These are phyloP conservation scores for Marmota monax DNA, from an alignment of 2,113 vertebrate genomes.

Conservation along the genomic window DNA sequence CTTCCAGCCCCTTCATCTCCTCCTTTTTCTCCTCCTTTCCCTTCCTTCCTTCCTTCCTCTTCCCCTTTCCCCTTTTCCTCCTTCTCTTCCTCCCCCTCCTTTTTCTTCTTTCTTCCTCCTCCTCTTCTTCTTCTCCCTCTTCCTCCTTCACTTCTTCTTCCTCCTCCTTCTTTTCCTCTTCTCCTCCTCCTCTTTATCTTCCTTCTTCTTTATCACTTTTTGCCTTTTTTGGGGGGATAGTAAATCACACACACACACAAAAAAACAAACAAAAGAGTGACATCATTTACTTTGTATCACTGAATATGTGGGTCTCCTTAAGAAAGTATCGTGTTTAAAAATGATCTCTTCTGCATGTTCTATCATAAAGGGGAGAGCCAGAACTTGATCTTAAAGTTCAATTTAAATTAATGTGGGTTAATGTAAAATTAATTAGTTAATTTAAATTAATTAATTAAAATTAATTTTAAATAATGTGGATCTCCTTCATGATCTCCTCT, in stretches of 20 bases:
- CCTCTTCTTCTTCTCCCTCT: too few species aligned
- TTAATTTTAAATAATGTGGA: neutral
- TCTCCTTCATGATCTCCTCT: neutral
- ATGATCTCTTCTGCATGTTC: neutral
- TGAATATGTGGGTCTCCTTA: neutral
- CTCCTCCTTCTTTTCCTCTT: neutral
- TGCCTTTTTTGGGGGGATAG: neutral
- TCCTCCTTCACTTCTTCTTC: too few species aligned
- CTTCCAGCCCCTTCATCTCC: too few species aligned
- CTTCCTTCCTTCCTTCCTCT: neutral
- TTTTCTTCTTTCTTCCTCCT: too few species aligned
- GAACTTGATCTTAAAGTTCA: neutral
- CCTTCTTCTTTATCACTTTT: neutral
- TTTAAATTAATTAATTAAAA: too few species aligned
- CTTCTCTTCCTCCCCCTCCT: too few species aligned
- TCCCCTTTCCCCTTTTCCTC: too few species aligned
- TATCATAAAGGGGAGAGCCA: neutral
- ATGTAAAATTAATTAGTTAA: too few species aligned
- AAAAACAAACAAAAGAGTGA: too few species aligned
- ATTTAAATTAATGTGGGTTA: neutral
- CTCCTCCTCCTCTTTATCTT: neutral
- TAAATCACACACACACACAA: neutral
- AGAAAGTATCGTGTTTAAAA: neutral
- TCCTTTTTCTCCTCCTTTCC: too few species aligned
- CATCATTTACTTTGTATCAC: neutral